A percentile compares a stretch with the other conserved stretches of the same genome.
These are phyloP conservation scores for Saturnia japonica DNA, from an alignment of 2,888 invertebrate genomes.

Conservation along the genomic window DNA sequence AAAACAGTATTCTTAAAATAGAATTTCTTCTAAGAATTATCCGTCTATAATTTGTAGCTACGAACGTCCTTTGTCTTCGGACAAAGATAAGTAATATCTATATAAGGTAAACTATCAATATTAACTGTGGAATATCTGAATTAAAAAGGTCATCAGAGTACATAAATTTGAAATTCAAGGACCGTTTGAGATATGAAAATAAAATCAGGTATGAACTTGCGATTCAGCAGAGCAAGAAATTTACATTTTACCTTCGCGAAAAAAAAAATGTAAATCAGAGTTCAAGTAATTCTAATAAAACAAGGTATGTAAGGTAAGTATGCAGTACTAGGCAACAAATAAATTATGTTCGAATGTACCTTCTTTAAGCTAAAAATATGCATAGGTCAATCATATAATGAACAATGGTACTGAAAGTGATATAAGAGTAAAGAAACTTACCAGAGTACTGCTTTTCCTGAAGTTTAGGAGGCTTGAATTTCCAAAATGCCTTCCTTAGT, in stretches of 20 bases:
- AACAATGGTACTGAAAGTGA: neutral
- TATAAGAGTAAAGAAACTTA: too few relatives aligned
- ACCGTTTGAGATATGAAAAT: constrained; percentile 55
- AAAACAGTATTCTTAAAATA: too few relatives aligned
- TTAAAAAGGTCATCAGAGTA: constrained; percentile 45
- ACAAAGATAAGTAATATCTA: neutral
- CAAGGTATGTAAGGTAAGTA: constrained; percentile 23
- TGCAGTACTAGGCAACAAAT: neutral
- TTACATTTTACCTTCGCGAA: constrained; percentile 59
- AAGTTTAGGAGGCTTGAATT: too few relatives aligned
- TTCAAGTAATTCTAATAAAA: constrained; percentile 42
- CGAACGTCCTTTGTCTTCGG: neutral
- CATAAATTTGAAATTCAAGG: constrained; percentile 58
- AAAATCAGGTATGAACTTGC: constrained; percentile 71
- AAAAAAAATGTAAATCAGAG: constrained; percentile 63
- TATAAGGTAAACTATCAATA: neutral
- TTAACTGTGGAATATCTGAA: neutral
- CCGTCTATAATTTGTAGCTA: neutral
- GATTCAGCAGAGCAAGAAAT: constrained; percentile 58
- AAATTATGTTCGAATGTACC: neutral
- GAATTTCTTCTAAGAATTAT: neutral
- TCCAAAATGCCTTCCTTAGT: too few relatives aligned
- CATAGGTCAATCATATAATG: too few relatives aligned
- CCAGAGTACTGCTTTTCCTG: too few relatives aligned
- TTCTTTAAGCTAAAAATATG: neutral